Percentiles rank a stretch among this genome's conserved stretches.
Evolutionary conservation across 1,140 invertebrate genomes (phyloP).

Genomic region (Littorina saxatilis): DNA sequence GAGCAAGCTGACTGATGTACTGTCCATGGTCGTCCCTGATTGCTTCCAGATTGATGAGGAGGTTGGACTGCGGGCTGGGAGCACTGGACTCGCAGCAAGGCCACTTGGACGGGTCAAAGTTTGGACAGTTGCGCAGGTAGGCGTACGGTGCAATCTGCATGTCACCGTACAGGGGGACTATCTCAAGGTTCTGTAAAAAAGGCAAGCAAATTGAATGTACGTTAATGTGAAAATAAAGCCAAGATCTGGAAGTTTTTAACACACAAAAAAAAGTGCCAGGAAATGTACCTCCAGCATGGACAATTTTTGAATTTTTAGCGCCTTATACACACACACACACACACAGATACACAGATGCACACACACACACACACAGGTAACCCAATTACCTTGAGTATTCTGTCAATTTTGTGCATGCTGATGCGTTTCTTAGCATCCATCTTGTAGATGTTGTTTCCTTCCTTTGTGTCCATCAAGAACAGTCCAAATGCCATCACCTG

Average conservation of each 20-base stretch:
- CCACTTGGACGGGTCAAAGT: constrained; percentile 96
- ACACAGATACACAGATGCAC: too few relatives aligned
- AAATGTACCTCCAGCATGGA: too few relatives aligned
- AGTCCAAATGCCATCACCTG: constrained; percentile 97
- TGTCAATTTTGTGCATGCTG: constrained; percentile 95
- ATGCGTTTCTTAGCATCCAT: constrained; percentile 98
- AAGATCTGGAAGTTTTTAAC: too few relatives aligned
- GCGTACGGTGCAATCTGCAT: constrained; percentile 99
- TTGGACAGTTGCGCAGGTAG: constrained; percentile 96
- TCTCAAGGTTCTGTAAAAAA: constrained; percentile 85
- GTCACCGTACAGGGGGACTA: constrained; percentile 98
- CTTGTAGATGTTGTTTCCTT: constrained; percentile 90
- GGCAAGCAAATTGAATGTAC: too few relatives aligned
- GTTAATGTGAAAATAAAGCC: not conserved
- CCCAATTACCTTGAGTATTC: constrained; percentile 92
- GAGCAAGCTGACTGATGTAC: constrained; percentile 95
- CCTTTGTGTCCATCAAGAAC: constrained; percentile 93
- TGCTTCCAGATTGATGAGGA: constrained; percentile 95
- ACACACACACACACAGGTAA: too few relatives aligned
- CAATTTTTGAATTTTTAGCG: too few relatives aligned
- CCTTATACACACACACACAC: too few relatives aligned
- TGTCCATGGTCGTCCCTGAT: constrained; percentile 98
- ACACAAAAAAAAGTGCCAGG: not conserved
- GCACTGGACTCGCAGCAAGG: constrained; percentile 82
- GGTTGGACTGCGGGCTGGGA: constrained; percentile 92